Conservation (phyloP, 2,797 vertebrate species). For the Melanogrammus aeglefinus region DNA sequence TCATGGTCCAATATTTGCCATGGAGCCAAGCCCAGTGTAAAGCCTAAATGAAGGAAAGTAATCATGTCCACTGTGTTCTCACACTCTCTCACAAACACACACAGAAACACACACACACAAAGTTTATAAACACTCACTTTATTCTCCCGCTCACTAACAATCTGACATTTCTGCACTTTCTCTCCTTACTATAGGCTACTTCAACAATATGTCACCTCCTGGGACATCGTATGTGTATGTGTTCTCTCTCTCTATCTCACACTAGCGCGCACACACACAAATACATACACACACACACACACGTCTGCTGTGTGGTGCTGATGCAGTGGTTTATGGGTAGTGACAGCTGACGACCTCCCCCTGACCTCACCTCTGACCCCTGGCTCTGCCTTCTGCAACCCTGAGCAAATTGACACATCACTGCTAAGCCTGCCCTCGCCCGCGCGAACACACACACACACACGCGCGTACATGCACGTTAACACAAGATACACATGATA, state of each 20-base stretch:
- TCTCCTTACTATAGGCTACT: not conserved
- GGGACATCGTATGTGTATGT: not conserved
- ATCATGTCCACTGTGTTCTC: conserved; percentile 63
- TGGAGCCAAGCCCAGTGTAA: conserved; percentile 66
- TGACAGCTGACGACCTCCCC: conserved; percentile 69
- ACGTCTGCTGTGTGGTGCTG: conserved; percentile 12
- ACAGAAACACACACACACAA: conserved; percentile 12
- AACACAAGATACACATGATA: conserved; percentile 6
- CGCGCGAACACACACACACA: not conserved
- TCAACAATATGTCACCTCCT: too few relatives aligned
- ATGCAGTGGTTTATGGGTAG: conserved; percentile 64
- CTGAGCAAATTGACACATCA: conserved; percentile 64
- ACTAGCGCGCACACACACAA: not conserved
- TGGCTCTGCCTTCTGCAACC: conserved; percentile 56
- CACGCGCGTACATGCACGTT: conserved; percentile 6
- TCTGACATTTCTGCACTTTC: conserved; percentile 13
- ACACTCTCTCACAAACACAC: conserved; percentile 30
- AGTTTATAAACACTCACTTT: not conserved
- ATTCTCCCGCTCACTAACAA: not conserved
- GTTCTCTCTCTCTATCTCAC: too few relatives aligned
- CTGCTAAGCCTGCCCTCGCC: conserved; percentile 56
- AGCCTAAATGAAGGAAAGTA: conserved; percentile 71
- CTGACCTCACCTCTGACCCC: conserved; percentile 54
- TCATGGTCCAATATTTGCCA: conserved; percentile 70
- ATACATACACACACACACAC: not conserved